A percentile compares a stretch with the other conserved stretches of the same genome.
These are phyloP conservation scores for Drosophila nigrodunni DNA, from an alignment of 1,140 invertebrate species.

Conservation along the genomic window DNA sequence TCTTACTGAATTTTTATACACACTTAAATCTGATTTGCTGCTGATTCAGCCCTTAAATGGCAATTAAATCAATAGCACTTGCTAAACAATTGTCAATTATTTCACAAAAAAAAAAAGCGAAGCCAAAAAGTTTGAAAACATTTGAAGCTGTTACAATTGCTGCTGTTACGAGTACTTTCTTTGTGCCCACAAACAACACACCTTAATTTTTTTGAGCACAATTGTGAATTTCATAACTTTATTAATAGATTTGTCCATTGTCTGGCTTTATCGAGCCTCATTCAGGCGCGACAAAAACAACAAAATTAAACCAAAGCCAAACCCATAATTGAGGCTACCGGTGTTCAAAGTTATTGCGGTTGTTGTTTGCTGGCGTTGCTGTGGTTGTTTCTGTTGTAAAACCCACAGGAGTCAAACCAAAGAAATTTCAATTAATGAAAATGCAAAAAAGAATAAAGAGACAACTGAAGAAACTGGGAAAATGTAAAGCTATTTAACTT, in stretches of 20 bases:
- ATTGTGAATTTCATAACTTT: constrained; percentile 74
- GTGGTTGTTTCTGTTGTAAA: constrained; percentile 22
- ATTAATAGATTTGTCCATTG: constrained; percentile 77
- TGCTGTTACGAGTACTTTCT: constrained; percentile 26
- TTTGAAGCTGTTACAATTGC: constrained; percentile 21
- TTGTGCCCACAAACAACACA: constrained; percentile 6
- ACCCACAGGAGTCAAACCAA: constrained; percentile 49
- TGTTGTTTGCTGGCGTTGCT: constrained; percentile 10
- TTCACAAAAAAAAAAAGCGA: not conserved
- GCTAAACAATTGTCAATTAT: not conserved
- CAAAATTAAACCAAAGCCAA: constrained; percentile 31
- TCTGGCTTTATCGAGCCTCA: constrained; percentile 58
- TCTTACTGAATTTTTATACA: no score
- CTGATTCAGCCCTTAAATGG: no score
- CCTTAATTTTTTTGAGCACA: constrained; percentile 24
- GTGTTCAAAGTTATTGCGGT: constrained; percentile 38
- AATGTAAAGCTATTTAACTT: not conserved
- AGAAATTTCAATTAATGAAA: constrained; percentile 81
- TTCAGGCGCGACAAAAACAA: constrained; percentile 73
- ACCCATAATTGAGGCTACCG: constrained; percentile 44
- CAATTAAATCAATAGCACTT: no score
- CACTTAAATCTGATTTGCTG: no score
- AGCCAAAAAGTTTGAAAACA: constrained; percentile 9
- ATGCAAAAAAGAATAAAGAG: constrained; percentile 50
- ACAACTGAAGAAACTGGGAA: not conserved